These are phyloP conservation scores for Agapornis roseicollis DNA, from an alignment of 2,113 vertebrate genomes.

Conservation along the genomic window DNA sequence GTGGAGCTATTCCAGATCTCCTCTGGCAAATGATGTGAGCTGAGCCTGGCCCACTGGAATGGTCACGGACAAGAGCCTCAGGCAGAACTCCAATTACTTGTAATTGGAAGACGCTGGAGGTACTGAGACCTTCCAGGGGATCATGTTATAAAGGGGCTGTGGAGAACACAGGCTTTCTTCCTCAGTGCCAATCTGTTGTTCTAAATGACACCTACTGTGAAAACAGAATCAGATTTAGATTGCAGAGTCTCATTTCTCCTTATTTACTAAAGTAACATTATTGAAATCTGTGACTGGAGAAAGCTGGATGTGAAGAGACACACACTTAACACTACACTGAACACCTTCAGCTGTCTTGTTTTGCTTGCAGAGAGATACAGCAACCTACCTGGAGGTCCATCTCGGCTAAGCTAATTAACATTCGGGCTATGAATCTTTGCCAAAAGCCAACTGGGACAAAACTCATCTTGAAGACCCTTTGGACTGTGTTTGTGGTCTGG, in stretches of 20 bases:
- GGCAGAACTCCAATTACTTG: conserved; percentile 28
- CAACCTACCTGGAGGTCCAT: conserved; percentile 93
- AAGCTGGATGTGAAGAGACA: neutral
- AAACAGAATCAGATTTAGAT: neutral
- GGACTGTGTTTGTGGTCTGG: conserved; percentile 84
- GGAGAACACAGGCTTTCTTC: neutral
- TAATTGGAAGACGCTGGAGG: conserved; percentile 25
- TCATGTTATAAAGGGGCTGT: neutral
- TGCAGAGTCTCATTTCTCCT: neutral
- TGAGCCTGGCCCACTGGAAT: neutral
- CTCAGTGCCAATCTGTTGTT: neutral
- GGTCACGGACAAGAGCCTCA: neutral
- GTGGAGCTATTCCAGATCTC: conserved; percentile 19
- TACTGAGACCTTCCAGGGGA: conserved; percentile 7
- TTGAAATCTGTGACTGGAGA: neutral
- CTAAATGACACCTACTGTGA: neutral
- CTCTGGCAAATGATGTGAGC: neutral
- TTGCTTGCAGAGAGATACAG: neutral
- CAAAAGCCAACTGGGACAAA: conserved; percentile 96
- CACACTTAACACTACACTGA: neutral
- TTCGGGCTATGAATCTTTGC: conserved; percentile 95
- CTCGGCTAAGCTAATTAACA: conserved; percentile 94
- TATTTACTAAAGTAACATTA: neutral
- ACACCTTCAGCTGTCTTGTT: neutral
- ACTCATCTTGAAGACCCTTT: conserved; percentile 97